phyloP scores from a whole-genome alignment of 2,888 invertebrate species.

The Tipula lateralis region DNA sequence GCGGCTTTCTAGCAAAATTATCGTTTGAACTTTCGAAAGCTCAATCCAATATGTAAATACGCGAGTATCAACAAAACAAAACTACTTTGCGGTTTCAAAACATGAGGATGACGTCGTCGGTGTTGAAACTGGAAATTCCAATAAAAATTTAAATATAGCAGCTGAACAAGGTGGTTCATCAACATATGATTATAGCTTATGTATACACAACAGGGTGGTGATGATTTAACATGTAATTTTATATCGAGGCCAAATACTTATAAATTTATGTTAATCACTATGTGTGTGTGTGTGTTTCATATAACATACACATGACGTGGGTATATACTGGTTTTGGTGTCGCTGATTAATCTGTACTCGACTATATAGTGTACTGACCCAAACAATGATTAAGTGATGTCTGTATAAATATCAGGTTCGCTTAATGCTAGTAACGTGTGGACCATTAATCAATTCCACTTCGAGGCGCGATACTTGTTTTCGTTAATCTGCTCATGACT shows the following conservation, averaged over 20 bases:
- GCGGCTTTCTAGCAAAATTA: too few relatives aligned
- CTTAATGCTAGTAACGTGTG: neutral
- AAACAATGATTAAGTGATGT: neutral
- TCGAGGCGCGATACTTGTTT: neutral
- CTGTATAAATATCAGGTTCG: neutral
- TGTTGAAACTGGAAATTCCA: neutral
- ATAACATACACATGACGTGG: too few relatives aligned
- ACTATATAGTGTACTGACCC: neutral
- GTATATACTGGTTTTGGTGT: too few relatives aligned
- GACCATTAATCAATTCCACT: too few relatives aligned
- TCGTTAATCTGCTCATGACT: neutral
- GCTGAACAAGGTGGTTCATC: neutral
- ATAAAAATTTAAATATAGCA: neutral
- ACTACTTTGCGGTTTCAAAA: neutral
- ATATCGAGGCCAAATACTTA: neutral
- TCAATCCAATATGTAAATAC: neutral
- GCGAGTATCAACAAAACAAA: neutral
- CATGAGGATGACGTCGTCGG: neutral
- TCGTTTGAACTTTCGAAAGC: neutral
- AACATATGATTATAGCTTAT: neutral
- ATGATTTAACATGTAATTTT: neutral
- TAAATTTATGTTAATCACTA: neutral
- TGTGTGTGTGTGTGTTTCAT: too few relatives aligned
- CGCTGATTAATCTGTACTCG: neutral
- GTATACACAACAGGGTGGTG: neutral